A percentile compares a stretch with the other conserved stretches of the same genome.
Conservation (phyloP, 2,113 vertebrate species). For the Gadus macrocephalus region DNA sequence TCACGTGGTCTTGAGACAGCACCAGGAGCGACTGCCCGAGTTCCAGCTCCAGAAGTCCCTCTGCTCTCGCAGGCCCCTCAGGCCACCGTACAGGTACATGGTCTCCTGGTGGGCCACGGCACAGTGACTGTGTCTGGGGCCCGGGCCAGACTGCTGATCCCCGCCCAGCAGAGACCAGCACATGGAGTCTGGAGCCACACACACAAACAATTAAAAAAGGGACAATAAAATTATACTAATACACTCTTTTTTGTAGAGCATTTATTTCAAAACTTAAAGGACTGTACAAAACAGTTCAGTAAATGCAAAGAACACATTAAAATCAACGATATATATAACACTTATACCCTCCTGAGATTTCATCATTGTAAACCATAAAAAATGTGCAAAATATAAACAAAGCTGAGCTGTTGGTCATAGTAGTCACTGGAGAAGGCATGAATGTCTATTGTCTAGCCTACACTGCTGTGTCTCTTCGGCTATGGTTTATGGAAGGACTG, state of each 20-base stretch:
- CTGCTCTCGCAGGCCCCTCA: conserved; percentile 79
- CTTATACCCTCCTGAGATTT: no score
- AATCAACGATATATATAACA: no score
- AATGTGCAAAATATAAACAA: no score
- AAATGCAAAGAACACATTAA: no score
- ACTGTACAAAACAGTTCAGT: no score
- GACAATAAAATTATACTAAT: background rate
- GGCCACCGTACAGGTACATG: conserved; percentile 83
- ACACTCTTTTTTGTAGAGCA: background rate
- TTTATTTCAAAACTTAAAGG: no score
- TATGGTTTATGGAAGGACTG: no score
- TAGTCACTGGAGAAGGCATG: no score
- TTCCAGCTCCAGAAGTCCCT: conserved; percentile 85
- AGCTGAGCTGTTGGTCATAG: no score
- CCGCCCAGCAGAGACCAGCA: conserved; percentile 66
- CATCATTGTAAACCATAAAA: no score
- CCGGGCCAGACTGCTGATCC: conserved; percentile 57
- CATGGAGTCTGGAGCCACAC: conserved; percentile 65
- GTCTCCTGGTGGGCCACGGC: conserved; percentile 66
- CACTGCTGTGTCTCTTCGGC: no score
- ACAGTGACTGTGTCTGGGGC: conserved; percentile 79
- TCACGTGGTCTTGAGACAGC: conserved; percentile 76
- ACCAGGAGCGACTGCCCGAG: conserved; percentile 70
- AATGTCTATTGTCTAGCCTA: no score
- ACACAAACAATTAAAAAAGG: conserved; percentile 8